phyloP scores from a whole-genome alignment of 2,888 invertebrate species.

The Yponomeuta malinellus region DNA sequence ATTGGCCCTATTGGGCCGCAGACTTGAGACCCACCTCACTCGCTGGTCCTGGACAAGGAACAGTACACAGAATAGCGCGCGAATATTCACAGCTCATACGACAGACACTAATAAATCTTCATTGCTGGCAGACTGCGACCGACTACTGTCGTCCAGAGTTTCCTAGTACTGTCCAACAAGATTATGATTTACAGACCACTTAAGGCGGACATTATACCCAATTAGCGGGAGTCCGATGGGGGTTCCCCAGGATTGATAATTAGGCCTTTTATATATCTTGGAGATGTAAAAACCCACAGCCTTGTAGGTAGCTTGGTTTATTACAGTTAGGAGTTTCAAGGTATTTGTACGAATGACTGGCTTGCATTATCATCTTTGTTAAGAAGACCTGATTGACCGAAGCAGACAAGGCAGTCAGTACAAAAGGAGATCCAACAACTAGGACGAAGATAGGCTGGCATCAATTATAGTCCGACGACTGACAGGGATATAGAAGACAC shows the following conservation, averaged over 20 bases:
- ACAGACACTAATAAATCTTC: background rate
- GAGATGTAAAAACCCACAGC: background rate
- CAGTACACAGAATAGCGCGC: background rate
- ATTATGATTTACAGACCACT: conserved; percentile 1
- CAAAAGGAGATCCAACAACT: too few species aligned
- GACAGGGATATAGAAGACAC: too few species aligned
- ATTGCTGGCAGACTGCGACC: background rate
- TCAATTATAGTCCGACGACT: too few species aligned
- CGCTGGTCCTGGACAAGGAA: background rate
- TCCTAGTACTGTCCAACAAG: background rate
- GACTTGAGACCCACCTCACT: too few species aligned
- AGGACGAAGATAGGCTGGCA: too few species aligned
- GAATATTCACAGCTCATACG: background rate
- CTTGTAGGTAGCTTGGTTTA: too few species aligned
- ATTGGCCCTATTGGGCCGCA: too few species aligned
- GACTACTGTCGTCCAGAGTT: background rate
- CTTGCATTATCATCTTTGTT: too few species aligned
- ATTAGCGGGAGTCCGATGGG: background rate
- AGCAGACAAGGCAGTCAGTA: too few species aligned
- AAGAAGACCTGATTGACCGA: too few species aligned
- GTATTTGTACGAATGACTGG: too few species aligned
- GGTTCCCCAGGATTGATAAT: background rate
- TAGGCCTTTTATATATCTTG: background rate
- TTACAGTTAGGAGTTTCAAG: too few species aligned
- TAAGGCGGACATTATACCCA: background rate